Conservation (phyloP, 2,888 invertebrate genomes). For the Epistrophe grossulariae region DNA sequence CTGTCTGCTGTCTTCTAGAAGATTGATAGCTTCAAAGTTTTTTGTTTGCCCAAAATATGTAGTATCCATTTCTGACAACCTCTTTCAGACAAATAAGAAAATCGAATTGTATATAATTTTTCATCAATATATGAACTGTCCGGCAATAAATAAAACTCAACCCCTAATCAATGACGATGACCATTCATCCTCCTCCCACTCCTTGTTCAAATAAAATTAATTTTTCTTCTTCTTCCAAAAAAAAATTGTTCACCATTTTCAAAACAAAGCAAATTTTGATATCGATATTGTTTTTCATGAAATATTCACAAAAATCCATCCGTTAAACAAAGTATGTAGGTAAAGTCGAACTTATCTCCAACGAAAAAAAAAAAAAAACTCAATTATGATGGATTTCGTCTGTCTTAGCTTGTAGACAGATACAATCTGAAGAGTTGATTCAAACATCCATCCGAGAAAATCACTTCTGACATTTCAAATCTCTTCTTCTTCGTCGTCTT, state of each 20-base stretch:
- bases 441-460: slow-evolving; percentile 68
- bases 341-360: slow-evolving; percentile 15
- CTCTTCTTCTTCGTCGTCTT: slow-evolving; percentile 36
- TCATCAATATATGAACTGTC: background rate
- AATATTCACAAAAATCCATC: slow-evolving; percentile 59
- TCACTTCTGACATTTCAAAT: slow-evolving; percentile 74
- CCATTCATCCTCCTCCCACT: background rate
- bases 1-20: background rate
- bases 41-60: background rate
- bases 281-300: slow-evolving; percentile 58
- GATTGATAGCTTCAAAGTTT: background rate
- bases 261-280: slow-evolving; percentile 56
- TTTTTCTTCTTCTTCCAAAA: slow-evolving; percentile 6
- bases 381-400: slow-evolving; percentile 74
- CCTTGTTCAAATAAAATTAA: slow-evolving; percentile 23
- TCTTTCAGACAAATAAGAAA: slow-evolving; percentile 21
- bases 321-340: slow-evolving; percentile 1
- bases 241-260: background rate
- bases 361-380: slow-evolving; percentile 23
- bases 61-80: background rate
- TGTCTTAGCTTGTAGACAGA: slow-evolving; percentile 48
- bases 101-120: slow-evolving; percentile 24
- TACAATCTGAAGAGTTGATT: slow-evolving; percentile 62
- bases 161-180: slow-evolving; percentile 21
- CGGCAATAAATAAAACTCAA: slow-evolving; percentile 1